These are phyloP conservation scores for Cotesia congregata DNA, from an alignment of 2,888 invertebrate species.

Conservation along the genomic window DNA sequence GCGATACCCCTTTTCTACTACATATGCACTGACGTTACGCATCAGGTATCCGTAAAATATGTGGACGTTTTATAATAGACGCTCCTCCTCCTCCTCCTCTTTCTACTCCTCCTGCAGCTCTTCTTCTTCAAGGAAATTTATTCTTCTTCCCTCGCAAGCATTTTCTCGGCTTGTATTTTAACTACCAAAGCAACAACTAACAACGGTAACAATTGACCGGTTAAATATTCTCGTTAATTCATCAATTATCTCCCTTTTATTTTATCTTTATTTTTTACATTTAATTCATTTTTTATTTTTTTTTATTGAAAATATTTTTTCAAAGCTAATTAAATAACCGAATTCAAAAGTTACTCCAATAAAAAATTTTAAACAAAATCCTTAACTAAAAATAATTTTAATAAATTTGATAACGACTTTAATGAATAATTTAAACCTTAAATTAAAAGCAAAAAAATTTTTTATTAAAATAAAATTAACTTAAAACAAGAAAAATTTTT, in stretches of 20 bases:
- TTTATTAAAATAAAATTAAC: too few species aligned
- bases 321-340: too few species aligned
- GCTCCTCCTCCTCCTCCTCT: slow-evolving; percentile 44
- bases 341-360: too few species aligned
- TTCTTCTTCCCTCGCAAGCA: not conserved
- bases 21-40: slow-evolving; percentile 15
- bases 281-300: too few species aligned
- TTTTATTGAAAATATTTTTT: too few species aligned
- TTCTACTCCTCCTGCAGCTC: not conserved
- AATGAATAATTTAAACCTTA: too few species aligned
- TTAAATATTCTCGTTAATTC: not conserved
- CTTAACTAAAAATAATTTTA: too few species aligned
- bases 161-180: not conserved
- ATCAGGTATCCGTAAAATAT: slow-evolving; percentile 33
- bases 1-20: not conserved
- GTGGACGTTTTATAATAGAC: slow-evolving; percentile 34
- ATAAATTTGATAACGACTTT: too few species aligned
- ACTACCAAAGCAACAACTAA: not conserved
- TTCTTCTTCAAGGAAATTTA: slow-evolving; percentile 33
- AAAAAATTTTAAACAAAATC: too few species aligned
- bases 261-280: too few species aligned
- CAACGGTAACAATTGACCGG: not conserved
- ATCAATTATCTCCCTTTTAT: not conserved
- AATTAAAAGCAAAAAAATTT: too few species aligned
- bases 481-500: too few species aligned